Percentiles rank a stretch among this genome's conserved stretches.
These are phyloP conservation scores for Meiosimyza decipiens DNA, from an alignment of 2,888 invertebrate species.

Conservation along the genomic window DNA sequence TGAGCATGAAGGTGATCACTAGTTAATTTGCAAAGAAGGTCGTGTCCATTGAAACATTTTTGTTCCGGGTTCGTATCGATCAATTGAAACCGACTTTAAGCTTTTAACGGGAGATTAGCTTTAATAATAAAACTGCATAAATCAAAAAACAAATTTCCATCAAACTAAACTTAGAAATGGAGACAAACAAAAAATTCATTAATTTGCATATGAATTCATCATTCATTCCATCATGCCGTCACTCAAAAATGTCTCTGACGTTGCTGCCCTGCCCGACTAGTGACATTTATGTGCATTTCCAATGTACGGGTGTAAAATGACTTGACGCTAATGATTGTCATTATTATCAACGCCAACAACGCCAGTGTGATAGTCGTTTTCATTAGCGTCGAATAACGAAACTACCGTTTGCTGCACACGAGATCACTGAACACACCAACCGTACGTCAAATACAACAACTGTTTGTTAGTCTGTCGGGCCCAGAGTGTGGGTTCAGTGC, in stretches of 20 bases:
- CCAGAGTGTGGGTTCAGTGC: no score
- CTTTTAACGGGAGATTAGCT: no score
- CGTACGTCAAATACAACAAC: background rate
- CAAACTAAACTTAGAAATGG: background rate
- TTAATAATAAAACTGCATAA: no score
- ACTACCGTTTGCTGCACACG: constrained; percentile 7
- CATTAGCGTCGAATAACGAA: constrained; percentile 23
- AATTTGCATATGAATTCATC: constrained; percentile 51
- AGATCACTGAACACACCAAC: constrained; percentile 8
- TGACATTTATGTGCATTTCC: constrained; percentile 30
- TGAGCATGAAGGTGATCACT: no score
- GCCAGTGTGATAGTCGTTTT: background rate
- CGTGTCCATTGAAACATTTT: background rate
- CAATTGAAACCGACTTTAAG: no score
- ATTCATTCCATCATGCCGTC: constrained; percentile 38
- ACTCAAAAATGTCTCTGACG: constrained; percentile 17
- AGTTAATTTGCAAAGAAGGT: no score
- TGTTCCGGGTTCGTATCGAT: no score
- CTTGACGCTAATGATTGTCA: constrained; percentile 31
- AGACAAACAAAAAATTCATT: constrained; percentile 36
- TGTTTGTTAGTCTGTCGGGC: background rate
- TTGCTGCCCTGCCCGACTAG: constrained; percentile 36
- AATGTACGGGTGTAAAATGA: constrained; percentile 30
- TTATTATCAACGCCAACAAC: constrained; percentile 9
- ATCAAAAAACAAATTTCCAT: no score